phyloP scores from a whole-genome alignment of 2,888 invertebrate species.

The Tetrapedia diversipes region DNA sequence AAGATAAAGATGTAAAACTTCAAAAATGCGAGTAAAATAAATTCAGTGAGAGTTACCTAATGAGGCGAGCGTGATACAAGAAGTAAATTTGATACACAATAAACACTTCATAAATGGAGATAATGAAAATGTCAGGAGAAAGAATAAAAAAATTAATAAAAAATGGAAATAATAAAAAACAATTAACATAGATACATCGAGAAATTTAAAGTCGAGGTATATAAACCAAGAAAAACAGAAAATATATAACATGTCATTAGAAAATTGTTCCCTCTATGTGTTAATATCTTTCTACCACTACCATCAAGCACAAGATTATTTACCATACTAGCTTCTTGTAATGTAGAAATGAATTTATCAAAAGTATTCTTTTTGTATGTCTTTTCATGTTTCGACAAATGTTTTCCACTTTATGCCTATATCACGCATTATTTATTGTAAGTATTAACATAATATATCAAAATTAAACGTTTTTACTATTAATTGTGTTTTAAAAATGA shows the following conservation, averaged over 20 bases:
- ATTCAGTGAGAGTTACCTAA: background rate
- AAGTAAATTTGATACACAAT: background rate
- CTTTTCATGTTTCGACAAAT: slow-evolving; percentile 10
- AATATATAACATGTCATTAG: background rate
- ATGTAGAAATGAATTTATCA: slow-evolving; percentile 15
- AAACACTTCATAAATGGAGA: slow-evolving; percentile 8
- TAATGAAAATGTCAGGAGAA: background rate
- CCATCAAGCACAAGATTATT: slow-evolving; percentile 36
- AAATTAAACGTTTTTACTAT: slow-evolving; percentile 1
- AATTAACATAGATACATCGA: slow-evolving; percentile 13
- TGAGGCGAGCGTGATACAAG: slow-evolving; percentile 7
- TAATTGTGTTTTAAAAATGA: slow-evolving; percentile 9
- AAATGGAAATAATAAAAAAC: background rate
- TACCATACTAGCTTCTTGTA: slow-evolving; percentile 11
- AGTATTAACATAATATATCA: background rate
- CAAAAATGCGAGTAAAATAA: slow-evolving; percentile 56
- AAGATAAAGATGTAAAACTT: slow-evolving; percentile 54
- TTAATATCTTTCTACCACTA: slow-evolving; percentile 43
- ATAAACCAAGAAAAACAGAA: slow-evolving; percentile 10
- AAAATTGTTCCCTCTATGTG: slow-evolving; percentile 19
- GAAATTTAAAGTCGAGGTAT: slow-evolving; percentile 10
- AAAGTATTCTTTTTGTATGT: slow-evolving; percentile 25
- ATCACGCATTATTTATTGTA: slow-evolving; percentile 21
- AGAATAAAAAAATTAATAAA: background rate
- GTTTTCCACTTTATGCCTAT: slow-evolving; percentile 2